phyloP scores from a whole-genome alignment of 2,888 invertebrate species.

The Watsonalla cultraria region DNA sequence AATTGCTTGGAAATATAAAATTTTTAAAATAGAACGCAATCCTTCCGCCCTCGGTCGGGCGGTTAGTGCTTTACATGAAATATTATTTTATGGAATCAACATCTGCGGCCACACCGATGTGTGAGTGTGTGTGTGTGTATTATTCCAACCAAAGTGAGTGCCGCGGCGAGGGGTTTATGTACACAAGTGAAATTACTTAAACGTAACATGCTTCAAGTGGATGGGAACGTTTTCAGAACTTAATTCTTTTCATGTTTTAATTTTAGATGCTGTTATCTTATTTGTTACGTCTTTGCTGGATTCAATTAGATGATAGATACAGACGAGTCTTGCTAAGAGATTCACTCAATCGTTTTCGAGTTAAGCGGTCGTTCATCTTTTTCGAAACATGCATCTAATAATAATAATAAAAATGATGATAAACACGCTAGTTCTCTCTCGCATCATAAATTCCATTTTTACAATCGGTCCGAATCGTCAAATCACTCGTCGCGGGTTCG shows the following conservation, averaged over 20 bases:
- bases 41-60: slow-evolving; percentile 74
- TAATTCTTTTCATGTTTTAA: slow-evolving; percentile 42
- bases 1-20: slow-evolving; percentile 73
- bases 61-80: slow-evolving; percentile 78
- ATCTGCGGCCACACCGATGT: slow-evolving; percentile 58
- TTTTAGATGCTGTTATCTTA: slow-evolving; percentile 33
- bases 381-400: not conserved
- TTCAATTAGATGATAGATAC: not conserved
- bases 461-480: slow-evolving; percentile 70
- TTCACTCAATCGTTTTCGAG: not conserved
- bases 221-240: slow-evolving; percentile 59
- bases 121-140: slow-evolving; percentile 52
- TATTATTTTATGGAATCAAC: slow-evolving; percentile 79
- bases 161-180: slow-evolving; percentile 60
- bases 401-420: slow-evolving; percentile 9
- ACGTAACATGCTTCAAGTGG: slow-evolving; percentile 70
- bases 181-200: slow-evolving; percentile 71
- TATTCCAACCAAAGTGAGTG: slow-evolving; percentile 36
- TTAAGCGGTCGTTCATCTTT: not conserved
- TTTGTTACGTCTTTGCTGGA: slow-evolving; percentile 15
- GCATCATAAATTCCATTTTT: slow-evolving; percentile 55
- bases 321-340: not conserved
- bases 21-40: slow-evolving; percentile 76
- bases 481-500: slow-evolving; percentile 69
- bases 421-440: slow-evolving; percentile 39